Conservation (phyloP, 2,113 vertebrate genomes). For the Datnioides undecimradiatus region DNA sequence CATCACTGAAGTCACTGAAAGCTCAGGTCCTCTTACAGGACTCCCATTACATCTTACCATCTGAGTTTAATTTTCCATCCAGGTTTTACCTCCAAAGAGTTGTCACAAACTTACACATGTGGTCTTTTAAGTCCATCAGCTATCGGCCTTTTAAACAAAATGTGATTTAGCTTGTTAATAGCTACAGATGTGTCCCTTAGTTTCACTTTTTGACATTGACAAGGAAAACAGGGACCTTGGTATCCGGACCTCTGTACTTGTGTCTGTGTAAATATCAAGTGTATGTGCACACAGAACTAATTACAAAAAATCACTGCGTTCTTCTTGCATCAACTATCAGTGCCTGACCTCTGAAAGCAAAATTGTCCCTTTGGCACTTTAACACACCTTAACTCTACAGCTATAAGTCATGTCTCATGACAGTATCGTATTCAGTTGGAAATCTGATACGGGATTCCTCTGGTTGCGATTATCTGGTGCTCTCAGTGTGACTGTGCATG, state of each 20-base stretch:
- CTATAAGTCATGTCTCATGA: not conserved
- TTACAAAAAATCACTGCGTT: no score
- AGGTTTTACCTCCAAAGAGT: no score
- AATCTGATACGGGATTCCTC: slow-evolving; percentile 15
- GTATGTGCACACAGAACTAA: no score
- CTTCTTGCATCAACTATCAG: not conserved
- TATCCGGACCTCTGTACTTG: not conserved
- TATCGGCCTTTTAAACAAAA: not conserved
- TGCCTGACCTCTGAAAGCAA: not conserved
- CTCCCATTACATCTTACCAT: no score
- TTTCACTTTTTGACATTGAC: not conserved
- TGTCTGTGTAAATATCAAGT: not conserved
- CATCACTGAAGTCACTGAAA: not conserved
- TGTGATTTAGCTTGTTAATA: not conserved
- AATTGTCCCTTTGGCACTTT: not conserved
- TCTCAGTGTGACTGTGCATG: slow-evolving; percentile 3
- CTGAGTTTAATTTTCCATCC: no score
- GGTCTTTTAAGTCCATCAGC: not conserved
- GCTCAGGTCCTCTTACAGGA: no score
- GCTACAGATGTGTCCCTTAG: not conserved
- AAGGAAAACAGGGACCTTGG: not conserved
- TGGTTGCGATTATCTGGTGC: not conserved
- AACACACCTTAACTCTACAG: not conserved
- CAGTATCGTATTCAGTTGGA: slow-evolving; percentile 1
- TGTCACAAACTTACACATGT: not conserved